A percentile compares a stretch with the other conserved stretches of the same genome.
phyloP scores from a whole-genome alignment of 2,888 invertebrate species.

The Incurvaria masculella region DNA sequence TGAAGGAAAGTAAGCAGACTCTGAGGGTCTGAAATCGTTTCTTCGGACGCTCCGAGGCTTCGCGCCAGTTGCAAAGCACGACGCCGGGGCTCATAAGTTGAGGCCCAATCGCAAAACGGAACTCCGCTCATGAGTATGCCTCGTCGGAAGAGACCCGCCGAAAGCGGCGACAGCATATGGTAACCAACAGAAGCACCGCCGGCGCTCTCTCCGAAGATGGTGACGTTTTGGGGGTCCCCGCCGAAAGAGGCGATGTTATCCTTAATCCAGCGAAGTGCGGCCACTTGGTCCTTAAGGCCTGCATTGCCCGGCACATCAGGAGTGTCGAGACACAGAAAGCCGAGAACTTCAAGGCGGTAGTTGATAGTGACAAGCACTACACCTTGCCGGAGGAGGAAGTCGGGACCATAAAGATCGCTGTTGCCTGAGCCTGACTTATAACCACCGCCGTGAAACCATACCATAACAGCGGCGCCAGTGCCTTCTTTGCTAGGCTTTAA shows the following conservation, averaged over 20 bases:
- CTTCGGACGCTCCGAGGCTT: conserved; percentile 24
- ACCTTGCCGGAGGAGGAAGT: conserved; percentile 48
- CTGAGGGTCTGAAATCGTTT: conserved; percentile 18
- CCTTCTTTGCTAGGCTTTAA: conserved; percentile 22
- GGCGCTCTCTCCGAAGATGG: background rate
- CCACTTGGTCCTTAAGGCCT: background rate
- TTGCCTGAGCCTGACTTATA: conserved; percentile 43
- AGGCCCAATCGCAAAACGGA: conserved; percentile 26
- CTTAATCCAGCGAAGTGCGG: background rate
- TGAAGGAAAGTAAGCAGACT: conserved; percentile 28
- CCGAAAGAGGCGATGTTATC: background rate
- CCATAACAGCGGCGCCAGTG: conserved; percentile 25
- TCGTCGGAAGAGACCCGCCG: background rate
- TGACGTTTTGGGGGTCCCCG: background rate
- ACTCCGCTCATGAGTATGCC: conserved; percentile 3
- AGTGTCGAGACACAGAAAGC: conserved; percentile 45
- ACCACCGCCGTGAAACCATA: conserved; percentile 43
- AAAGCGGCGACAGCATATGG: background rate
- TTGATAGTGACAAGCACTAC: conserved; percentile 55
- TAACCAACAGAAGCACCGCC: background rate
- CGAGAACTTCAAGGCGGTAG: conserved; percentile 50
- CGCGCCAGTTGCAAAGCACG: conserved; percentile 28
- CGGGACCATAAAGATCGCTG: conserved; percentile 48
- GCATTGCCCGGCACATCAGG: conserved; percentile 5
- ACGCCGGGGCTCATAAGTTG: conserved; percentile 20